phyloP scores from a whole-genome alignment of 2,888 invertebrate genomes.

The Eristalis tenax region DNA sequence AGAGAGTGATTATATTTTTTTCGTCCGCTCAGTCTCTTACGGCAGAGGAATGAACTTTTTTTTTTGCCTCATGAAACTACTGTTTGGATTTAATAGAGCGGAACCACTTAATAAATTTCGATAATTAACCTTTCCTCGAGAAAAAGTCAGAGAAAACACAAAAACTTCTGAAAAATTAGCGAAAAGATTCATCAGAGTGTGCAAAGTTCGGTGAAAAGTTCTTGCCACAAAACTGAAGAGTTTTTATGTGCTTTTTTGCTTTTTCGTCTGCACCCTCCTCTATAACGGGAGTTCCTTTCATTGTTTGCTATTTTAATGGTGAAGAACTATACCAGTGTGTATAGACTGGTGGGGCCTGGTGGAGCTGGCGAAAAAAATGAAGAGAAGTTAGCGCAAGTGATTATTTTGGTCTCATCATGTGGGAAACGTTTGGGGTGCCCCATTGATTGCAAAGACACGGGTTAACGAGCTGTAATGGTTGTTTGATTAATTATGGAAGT shows the following conservation, averaged over 20 bases:
- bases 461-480: constrained; percentile 18
- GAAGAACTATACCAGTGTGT: neutral
- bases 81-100: constrained; percentile 31
- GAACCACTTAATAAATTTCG: constrained; percentile 38
- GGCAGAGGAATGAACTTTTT: neutral
- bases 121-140: constrained; percentile 13
- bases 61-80: neutral
- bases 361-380: neutral
- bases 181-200: constrained; percentile 17
- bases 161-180: constrained; percentile 24
- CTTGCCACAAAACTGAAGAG: neutral
- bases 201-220: constrained; percentile 34
- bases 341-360: neutral
- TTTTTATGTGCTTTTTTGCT: neutral
- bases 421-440: constrained; percentile 4
- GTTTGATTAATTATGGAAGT: constrained; percentile 24
- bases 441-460: constrained; percentile 15
- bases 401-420: neutral
- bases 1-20: neutral
- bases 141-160: neutral
- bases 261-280: neutral
- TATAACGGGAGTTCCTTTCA: neutral
- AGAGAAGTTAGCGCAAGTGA: constrained; percentile 7
- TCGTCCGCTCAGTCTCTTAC: neutral
- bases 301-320: constrained; percentile 36